A percentile compares a stretch with the other conserved stretches of the same genome.
Evolutionary conservation across 2,888 invertebrate species (phyloP).

Genomic region (Cremastinae sp.): DNA sequence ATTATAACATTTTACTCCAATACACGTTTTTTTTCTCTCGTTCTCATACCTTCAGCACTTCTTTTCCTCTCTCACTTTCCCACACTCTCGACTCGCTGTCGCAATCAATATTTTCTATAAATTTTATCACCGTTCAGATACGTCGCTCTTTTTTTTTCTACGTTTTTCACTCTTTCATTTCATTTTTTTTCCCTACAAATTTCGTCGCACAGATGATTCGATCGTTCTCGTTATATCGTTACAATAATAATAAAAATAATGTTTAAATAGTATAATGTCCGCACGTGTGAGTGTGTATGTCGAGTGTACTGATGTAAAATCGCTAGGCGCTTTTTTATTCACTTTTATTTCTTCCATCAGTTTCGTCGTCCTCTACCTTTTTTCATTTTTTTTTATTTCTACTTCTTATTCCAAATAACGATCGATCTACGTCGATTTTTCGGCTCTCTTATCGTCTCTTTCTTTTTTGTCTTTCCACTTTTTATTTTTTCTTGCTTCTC

Average conservation of each 20-base stretch:
- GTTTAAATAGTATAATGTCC: constrained; percentile 44
- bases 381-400: constrained; percentile 43
- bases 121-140: constrained; percentile 9
- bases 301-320: constrained; percentile 75
- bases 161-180: background rate
- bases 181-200: background rate
- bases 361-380: constrained; percentile 28
- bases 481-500: constrained; percentile 71
- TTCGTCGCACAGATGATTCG: background rate
- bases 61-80: constrained; percentile 32
- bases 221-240: constrained; percentile 40
- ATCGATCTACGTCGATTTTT: constrained; percentile 50
- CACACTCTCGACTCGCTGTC: background rate
- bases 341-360: constrained; percentile 22
- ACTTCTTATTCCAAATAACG: constrained; percentile 59
- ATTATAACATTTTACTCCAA: constrained; percentile 51
- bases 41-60: constrained; percentile 29
- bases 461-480: constrained; percentile 63
- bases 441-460: constrained; percentile 70
- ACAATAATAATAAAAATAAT: constrained; percentile 3
- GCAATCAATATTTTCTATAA: constrained; percentile 10
- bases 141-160: background rate
- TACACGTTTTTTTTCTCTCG: constrained; percentile 33
- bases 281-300: background rate
- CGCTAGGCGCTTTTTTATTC: constrained; percentile 73